phyloP scores from a whole-genome alignment of 2,888 invertebrate genomes.

The Amphipyra berbera region DNA sequence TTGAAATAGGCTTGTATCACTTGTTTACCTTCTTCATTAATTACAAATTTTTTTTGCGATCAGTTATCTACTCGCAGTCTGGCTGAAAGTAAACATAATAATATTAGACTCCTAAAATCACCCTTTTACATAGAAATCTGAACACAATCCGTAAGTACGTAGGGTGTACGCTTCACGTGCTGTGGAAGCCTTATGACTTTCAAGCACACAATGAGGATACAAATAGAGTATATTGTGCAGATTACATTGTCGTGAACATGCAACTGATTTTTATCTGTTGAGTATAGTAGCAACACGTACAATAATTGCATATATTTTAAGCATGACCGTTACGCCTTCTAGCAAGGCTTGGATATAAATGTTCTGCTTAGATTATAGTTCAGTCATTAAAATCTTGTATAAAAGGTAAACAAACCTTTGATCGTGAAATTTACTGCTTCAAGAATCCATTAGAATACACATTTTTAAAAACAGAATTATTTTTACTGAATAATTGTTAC shows the following conservation, averaged over 20 bases:
- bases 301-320: slow-evolving; percentile 9
- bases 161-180: slow-evolving; percentile 15
- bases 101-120: background rate
- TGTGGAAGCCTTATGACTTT: slow-evolving; percentile 33
- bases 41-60: too few species aligned
- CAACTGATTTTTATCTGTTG: slow-evolving; percentile 38
- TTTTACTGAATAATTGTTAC: too few species aligned
- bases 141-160: background rate
- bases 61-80: too few species aligned
- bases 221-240: slow-evolving; percentile 23
- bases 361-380: background rate
- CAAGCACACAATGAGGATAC: slow-evolving; percentile 16
- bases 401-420: too few species aligned
- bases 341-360: background rate
- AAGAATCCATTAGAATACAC: too few species aligned
- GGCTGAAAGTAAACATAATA: background rate
- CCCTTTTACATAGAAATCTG: slow-evolving; percentile 2
- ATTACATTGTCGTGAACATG: slow-evolving; percentile 38
- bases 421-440: too few species aligned
- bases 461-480: too few species aligned
- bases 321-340: slow-evolving; percentile 6
- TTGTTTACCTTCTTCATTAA: too few species aligned
- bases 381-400: too few species aligned
- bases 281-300: slow-evolving; percentile 9
- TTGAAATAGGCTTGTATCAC: background rate